These are phyloP conservation scores for Eilema depressum DNA, from an alignment of 2,888 invertebrate genomes.

Conservation along the genomic window DNA sequence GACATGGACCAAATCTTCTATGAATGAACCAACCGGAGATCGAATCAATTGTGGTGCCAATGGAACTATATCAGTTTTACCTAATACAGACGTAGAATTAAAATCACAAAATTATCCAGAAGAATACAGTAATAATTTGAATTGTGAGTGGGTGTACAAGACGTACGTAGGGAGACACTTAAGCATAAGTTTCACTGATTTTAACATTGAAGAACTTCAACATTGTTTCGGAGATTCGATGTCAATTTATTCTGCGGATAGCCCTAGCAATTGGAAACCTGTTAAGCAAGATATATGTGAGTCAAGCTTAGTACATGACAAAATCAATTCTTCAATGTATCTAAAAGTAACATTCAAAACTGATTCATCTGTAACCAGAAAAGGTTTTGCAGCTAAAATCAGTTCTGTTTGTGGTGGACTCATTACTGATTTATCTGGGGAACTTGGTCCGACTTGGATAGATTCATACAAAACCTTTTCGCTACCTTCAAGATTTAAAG, in stretches of 20 bases:
- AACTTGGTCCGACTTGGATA: constrained; percentile 69
- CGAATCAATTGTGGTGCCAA: constrained; percentile 74
- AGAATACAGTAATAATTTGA: constrained; percentile 88
- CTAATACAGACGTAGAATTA: constrained; percentile 67
- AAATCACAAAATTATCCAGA: constrained; percentile 92
- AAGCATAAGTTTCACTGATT: constrained; percentile 81
- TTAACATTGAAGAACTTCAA: constrained; percentile 88
- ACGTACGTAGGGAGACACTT: constrained; percentile 88
- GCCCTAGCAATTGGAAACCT: constrained; percentile 84
- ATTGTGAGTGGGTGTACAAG: constrained; percentile 92
- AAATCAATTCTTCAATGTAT: constrained; percentile 77
- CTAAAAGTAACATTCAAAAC: constrained; percentile 90
- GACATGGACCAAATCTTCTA: constrained; percentile 63
- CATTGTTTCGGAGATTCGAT: constrained; percentile 89
- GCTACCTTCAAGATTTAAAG: background rate
- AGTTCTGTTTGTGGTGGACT: constrained; percentile 90
- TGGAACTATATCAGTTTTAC: constrained; percentile 59
- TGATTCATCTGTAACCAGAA: constrained; percentile 87
- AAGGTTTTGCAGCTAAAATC: constrained; percentile 90
- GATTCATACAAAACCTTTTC: constrained; percentile 43
- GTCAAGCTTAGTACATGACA: constrained; percentile 64
- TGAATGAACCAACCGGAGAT: constrained; percentile 30
- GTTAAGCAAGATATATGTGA: constrained; percentile 86
- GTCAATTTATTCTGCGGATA: constrained; percentile 86
- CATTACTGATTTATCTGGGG: constrained; percentile 86